Evolutionary conservation across 2,888 invertebrate species (phyloP).

Genomic region (Cerceris ruficornis): DNA sequence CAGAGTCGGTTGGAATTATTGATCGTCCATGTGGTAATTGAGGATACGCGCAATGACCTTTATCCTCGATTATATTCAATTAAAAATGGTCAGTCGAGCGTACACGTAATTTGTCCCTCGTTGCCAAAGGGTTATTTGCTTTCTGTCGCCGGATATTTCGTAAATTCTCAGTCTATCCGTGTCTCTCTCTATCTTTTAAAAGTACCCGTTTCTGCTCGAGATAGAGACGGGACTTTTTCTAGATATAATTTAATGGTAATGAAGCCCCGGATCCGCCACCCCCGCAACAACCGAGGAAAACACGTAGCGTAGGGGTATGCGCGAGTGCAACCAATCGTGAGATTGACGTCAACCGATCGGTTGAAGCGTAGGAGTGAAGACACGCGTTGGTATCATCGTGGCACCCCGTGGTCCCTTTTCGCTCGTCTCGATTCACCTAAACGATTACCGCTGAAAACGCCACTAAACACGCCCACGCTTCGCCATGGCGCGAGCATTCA

Average conservation of each 20-base stretch:
- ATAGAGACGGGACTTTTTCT: neutral
- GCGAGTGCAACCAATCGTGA: constrained; percentile 32
- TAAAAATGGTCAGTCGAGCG: constrained; percentile 23
- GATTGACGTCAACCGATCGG: constrained; percentile 58
- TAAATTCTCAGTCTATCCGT: no score
- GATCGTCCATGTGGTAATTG: constrained; percentile 32
- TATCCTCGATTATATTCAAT: constrained; percentile 31
- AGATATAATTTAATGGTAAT: neutral
- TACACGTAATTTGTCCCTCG: constrained; percentile 11
- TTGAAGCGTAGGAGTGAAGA: constrained; percentile 49
- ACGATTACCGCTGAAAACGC: constrained; percentile 45
- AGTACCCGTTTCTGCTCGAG: neutral
- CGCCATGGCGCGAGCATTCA: constrained; percentile 17
- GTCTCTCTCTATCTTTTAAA: neutral
- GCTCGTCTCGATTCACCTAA: constrained; percentile 23
- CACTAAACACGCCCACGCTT: constrained; percentile 51
- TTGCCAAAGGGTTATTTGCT: no score
- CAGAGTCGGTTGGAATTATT: constrained; percentile 15
- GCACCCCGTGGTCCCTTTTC: constrained; percentile 28
- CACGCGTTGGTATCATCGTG: constrained; percentile 10
- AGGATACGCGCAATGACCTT: constrained; percentile 37
- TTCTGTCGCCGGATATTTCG: no score
- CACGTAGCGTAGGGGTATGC: constrained; percentile 7
- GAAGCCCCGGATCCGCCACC: neutral
- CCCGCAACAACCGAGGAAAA: neutral